A percentile compares a stretch with the other conserved stretches of the same genome.
Conservation (phyloP, 2,888 invertebrate genomes). For the Lutraria lutraria region DNA sequence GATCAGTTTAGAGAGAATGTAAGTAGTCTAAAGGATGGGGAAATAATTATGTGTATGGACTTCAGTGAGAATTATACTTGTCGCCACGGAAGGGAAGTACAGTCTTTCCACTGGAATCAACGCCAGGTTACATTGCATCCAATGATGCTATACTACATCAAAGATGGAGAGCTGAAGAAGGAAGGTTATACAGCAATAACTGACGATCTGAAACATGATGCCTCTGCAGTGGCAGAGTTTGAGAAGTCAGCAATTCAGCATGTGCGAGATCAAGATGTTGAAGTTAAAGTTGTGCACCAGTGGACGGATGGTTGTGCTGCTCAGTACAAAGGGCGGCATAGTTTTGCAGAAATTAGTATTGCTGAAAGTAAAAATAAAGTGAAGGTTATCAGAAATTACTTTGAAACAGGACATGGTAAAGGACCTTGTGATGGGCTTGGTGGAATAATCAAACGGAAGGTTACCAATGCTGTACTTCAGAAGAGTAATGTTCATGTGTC, state of each 20-base stretch:
- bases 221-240: constrained; percentile 27
- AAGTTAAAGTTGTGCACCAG: constrained; percentile 23
- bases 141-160: constrained; percentile 36
- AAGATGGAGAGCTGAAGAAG: neutral
- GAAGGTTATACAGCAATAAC: constrained; percentile 35
- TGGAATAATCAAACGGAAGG: constrained; percentile 22
- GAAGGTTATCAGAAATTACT: neutral
- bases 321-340: constrained; percentile 24
- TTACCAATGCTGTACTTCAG: neutral
- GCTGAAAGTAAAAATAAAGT: neutral
- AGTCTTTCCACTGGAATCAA: constrained; percentile 53
- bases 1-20: constrained; percentile 37
- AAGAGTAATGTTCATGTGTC: neutral
- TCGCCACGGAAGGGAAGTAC: constrained; percentile 43
- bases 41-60: constrained; percentile 45
- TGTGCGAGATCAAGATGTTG: neutral
- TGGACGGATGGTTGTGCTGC: constrained; percentile 13
- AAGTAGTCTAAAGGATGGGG: constrained; percentile 20
- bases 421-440: constrained; percentile 35
- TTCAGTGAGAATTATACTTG: constrained; percentile 51
- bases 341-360: constrained; percentile 25
- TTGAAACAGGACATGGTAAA: constrained; percentile 29
- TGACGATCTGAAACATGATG: constrained; percentile 41
- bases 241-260: constrained; percentile 28
- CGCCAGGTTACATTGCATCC: constrained; percentile 39